Percentiles rank a stretch among this genome's conserved stretches.
Evolutionary conservation across 2,888 invertebrate species (phyloP).

Genomic region (Ophraella communa): DNA sequence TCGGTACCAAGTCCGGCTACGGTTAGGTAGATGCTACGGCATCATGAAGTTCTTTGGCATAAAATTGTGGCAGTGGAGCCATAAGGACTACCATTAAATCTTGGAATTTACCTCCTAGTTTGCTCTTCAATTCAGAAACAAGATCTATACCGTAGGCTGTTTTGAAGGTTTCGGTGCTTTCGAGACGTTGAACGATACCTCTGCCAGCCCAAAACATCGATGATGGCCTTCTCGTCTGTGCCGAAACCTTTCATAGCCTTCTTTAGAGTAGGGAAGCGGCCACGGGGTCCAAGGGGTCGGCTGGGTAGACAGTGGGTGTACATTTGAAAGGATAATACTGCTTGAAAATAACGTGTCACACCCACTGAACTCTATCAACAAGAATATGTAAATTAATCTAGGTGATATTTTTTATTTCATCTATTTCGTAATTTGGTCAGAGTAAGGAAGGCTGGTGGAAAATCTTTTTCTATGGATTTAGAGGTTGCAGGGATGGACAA

Average conservation of each 20-base stretch:
- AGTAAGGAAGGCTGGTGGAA: no score
- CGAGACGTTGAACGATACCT: conserved; percentile 87
- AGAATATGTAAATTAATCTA: no score
- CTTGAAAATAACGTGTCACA: no score
- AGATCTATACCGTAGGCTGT: conserved; percentile 87
- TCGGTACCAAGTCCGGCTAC: conserved; percentile 87
- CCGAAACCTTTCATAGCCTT: conserved; percentile 95
- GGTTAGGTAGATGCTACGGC: no score
- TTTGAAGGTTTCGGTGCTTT: conserved; percentile 91
- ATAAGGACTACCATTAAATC: conserved; percentile 89
- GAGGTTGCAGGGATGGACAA: no score
- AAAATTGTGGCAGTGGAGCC: conserved; percentile 89
- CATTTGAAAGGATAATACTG: conserved; percentile 68
- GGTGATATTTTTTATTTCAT: no score
- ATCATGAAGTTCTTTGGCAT: conserved; percentile 88
- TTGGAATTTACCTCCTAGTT: conserved; percentile 88
- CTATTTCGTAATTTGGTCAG: no score
- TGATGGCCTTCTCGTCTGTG: conserved; percentile 90
- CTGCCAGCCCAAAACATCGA: conserved; percentile 87
- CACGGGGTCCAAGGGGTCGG: conserved; percentile 84
- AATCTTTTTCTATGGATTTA: no score
- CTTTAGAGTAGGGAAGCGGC: conserved; percentile 82
- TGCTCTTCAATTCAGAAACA: conserved; percentile 84
- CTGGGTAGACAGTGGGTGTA: conserved; percentile 87
- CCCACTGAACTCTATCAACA: no score